Conservation (phyloP, 2,888 invertebrate species). For the Crioceris asparagi region DNA sequence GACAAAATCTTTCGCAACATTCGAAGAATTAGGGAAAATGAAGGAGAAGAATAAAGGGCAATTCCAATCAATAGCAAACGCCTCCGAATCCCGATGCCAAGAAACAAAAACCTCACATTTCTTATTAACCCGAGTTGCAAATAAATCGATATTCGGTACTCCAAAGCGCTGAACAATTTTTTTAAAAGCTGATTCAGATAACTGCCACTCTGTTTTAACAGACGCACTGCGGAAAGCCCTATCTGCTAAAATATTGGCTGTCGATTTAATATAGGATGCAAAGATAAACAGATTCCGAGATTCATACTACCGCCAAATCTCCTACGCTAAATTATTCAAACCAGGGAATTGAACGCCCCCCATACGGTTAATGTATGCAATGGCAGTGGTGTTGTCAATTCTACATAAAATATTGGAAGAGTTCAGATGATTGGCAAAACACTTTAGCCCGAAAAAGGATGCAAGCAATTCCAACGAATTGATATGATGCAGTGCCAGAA, state of each 20-base stretch:
- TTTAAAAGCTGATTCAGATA: not conserved
- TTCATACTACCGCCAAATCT: conserved; percentile 5
- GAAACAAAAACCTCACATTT: conserved; percentile 7
- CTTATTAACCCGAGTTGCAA: conserved; percentile 3
- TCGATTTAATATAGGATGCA: not conserved
- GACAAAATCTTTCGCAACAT: conserved; percentile 1
- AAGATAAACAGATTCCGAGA: not conserved
- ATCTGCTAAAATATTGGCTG: not conserved
- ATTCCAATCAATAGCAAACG: conserved; percentile 2
- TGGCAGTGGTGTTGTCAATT: conserved; percentile 5
- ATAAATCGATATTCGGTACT: not conserved
- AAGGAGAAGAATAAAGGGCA: conserved; percentile 2
- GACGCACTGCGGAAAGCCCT: not conserved
- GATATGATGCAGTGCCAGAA: not conserved
- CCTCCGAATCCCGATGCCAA: conserved; percentile 6
- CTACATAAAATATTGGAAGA: conserved; percentile 1
- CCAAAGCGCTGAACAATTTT: not conserved
- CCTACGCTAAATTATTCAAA: not conserved
- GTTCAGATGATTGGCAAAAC: conserved; percentile 1
- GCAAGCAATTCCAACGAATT: conserved; percentile 5
- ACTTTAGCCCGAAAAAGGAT: conserved; percentile 4
- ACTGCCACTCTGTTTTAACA: not conserved
- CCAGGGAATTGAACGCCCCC: not conserved
- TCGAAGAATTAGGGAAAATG: conserved; percentile 1
- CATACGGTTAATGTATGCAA: conserved; percentile 1